These are phyloP conservation scores for Standfussiana lucernea DNA, from an alignment of 2,888 invertebrate genomes.

Conservation along the genomic window DNA sequence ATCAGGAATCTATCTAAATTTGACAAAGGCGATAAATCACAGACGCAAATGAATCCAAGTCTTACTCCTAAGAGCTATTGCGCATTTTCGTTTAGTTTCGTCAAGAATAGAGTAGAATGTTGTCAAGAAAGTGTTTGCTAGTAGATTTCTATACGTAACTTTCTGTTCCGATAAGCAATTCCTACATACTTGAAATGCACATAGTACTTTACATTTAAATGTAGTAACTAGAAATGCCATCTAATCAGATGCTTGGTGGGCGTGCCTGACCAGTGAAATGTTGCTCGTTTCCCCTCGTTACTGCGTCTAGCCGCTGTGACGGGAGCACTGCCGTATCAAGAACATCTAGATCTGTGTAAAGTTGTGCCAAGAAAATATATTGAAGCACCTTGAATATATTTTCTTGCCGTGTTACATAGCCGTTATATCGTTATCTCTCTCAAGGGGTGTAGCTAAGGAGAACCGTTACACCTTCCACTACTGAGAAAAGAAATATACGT, in stretches of 20 bases:
- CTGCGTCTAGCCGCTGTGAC: conserved; percentile 84
- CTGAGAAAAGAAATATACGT: conserved; percentile 19
- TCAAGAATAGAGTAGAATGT: not conserved
- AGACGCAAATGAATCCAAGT: not conserved
- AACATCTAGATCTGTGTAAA: conserved; percentile 71
- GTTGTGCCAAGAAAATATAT: conserved; percentile 54
- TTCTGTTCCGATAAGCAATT: not conserved
- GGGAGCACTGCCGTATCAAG: conserved; percentile 80
- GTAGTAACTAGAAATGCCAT: conserved; percentile 53
- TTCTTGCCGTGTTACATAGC: conserved; percentile 35
- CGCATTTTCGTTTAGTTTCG: not conserved
- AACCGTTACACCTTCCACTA: conserved; percentile 19
- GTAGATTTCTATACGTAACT: not conserved
- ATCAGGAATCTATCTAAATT: too few species aligned
- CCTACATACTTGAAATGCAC: conserved; percentile 1
- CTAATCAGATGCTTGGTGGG: conserved; percentile 63
- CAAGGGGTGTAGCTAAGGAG: conserved; percentile 2
- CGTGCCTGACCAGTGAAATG: conserved; percentile 74
- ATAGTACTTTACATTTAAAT: conserved; percentile 35
- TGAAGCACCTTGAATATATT: conserved; percentile 47
- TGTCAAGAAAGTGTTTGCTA: not conserved
- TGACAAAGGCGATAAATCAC: not conserved
- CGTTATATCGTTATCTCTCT: conserved; percentile 17
- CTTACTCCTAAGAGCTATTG: too few species aligned
- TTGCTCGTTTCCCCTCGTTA: conserved; percentile 82